A percentile compares a stretch with the other conserved stretches of the same genome.
Conservation (phyloP, 1,140 invertebrate genomes). For the Achatina immaculata region DNA sequence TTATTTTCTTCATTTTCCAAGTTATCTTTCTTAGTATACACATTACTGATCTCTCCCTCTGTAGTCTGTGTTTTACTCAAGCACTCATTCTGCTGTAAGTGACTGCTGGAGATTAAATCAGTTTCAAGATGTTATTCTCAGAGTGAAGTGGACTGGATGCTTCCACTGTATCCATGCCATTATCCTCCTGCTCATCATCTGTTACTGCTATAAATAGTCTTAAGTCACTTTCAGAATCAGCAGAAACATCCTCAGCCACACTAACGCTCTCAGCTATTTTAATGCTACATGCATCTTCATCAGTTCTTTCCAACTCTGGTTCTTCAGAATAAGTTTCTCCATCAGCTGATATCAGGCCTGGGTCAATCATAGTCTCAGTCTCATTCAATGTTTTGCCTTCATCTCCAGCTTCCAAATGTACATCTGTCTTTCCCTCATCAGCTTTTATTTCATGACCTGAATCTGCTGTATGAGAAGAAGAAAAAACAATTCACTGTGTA, state of each 20-base stretch:
- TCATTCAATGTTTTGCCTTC: too few relatives aligned
- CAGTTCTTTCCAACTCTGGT: background rate
- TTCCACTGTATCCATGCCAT: too few relatives aligned
- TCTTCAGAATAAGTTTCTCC: background rate
- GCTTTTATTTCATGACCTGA: too few relatives aligned
- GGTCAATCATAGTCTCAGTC: too few relatives aligned
- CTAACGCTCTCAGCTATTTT: background rate
- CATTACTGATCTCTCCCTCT: background rate
- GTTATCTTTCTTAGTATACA: background rate
- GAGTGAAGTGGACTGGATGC: too few relatives aligned
- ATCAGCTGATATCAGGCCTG: too few relatives aligned
- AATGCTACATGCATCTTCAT: background rate
- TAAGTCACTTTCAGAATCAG: background rate
- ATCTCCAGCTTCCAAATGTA: too few relatives aligned
- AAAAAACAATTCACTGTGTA: too few relatives aligned
- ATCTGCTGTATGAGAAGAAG: too few relatives aligned
- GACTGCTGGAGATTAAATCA: background rate
- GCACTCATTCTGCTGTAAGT: background rate
- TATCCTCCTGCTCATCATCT: background rate
- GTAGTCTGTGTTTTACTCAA: background rate
- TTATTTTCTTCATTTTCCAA: background rate
- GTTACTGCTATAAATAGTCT: background rate
- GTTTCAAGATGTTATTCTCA: background rate
- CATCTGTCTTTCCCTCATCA: too few relatives aligned
- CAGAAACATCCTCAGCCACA: background rate